These are phyloP conservation scores for Drosophila nigricruria DNA, from an alignment of 2,888 invertebrate genomes.

Conservation along the genomic window DNA sequence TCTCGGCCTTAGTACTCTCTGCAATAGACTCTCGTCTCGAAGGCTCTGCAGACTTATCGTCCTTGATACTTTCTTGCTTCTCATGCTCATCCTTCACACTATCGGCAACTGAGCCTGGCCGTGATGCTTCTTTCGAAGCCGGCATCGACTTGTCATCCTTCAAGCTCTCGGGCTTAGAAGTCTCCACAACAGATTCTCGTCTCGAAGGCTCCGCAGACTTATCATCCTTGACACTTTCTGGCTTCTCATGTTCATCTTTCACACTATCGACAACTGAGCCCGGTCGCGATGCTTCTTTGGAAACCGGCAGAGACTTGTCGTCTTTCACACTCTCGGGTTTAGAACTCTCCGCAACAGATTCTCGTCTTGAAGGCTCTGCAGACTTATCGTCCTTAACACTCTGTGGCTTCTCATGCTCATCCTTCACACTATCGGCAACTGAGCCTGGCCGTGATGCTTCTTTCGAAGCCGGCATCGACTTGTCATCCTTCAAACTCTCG, in stretches of 20 bases:
- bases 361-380: not conserved
- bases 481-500: not conserved
- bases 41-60: constrained; percentile 1
- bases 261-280: constrained; percentile 33
- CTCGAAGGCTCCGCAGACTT: not conserved
- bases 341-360: not conserved
- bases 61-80: not conserved
- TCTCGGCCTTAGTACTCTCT: not conserved
- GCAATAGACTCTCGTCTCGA: constrained; percentile 22
- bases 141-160: not conserved
- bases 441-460: not conserved
- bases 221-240: not conserved
- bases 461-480: not conserved
- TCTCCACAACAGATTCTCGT: not conserved
- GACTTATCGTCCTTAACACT: not conserved
- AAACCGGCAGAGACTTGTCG: constrained; percentile 23
- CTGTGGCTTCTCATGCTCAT: not conserved
- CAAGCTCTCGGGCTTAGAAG: not conserved
- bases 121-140: not conserved
- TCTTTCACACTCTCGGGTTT: constrained; percentile 23
- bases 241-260: not conserved
- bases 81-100: not conserved
- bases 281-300: constrained; percentile 31
- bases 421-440: not conserved
- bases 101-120: not conserved